Evolutionary conservation across 2,797 vertebrate species (phyloP), one percentile per base, ranked within the genome.

Genomic region (Aulostomus chinensis): DNA sequence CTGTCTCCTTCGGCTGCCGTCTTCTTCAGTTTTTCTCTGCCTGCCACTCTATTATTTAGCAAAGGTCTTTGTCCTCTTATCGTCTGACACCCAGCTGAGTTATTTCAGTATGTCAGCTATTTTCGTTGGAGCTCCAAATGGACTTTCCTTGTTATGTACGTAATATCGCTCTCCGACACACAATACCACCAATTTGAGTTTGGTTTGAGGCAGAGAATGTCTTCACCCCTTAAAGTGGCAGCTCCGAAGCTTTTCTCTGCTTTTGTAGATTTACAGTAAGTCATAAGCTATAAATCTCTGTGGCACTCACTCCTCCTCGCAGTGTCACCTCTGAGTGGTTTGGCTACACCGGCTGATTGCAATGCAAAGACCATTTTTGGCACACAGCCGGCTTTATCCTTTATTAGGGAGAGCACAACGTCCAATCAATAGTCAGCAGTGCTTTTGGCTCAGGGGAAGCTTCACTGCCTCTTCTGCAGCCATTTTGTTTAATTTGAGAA

Each of bases 81-180:
- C 68, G 17, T 68, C 71, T 69, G 69, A 80, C 66, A 69, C 76
- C 62, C 58, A 54, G 42, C 49, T 58, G 63, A 74, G 81, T 77
- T 77, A 81, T 83, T 81, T 73, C 54, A 57, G 80, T 63, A 34
- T 66, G 72, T 76, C 55, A 54, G 57, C 63, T 83, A 72, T 83
- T 88, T 83, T 65, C 68, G 63, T 65, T 65, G 64, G 34, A 45
- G 68, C 68, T 69, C 72, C 47, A 86, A 91, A 91, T 90, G 85
- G 87, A 88, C 78, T 91, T 88, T 86, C 55, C 90, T 81, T 89
- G 89, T 89, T 74, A 63, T 58, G 66, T 52, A 29, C 16, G 30
- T 74, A 72, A 73, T 67, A 58, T 45, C 28, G 45, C 14, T 62
- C 42, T 43, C 35, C 37, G 20, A 15, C 58, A 49, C 50, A 39